A percentile compares a stretch with the other conserved stretches of the same genome.
Evolutionary conservation across 2,797 vertebrate genomes (phyloP).

Genomic region (Muscicapa striata): DNA sequence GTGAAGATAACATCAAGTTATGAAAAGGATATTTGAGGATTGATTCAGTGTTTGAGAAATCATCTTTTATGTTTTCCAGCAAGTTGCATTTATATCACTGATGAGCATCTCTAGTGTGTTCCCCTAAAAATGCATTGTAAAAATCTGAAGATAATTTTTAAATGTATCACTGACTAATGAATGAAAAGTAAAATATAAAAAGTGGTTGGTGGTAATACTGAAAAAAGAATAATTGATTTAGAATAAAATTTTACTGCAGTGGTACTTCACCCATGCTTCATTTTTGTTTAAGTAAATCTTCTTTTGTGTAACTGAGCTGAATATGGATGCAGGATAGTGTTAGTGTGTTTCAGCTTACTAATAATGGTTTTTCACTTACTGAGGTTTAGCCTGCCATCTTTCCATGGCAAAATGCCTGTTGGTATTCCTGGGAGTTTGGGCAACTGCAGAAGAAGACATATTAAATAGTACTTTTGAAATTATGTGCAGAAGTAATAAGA

Average conservation of each 20-base stretch:
- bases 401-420: slow-evolving; percentile 14
- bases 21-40: neutral
- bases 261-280: neutral
- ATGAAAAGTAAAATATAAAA: neutral
- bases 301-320: neutral
- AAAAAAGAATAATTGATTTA: neutral
- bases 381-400: slow-evolving; percentile 13
- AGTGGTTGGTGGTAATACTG: neutral
- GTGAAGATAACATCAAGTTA: neutral
- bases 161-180: neutral
- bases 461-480: slow-evolving; percentile 30
- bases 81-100: neutral
- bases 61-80: neutral
- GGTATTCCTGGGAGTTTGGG: slow-evolving; percentile 23
- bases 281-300: neutral
- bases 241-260: neutral
- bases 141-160: neutral
- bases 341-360: neutral
- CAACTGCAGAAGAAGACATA: neutral
- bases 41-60: neutral
- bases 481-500: slow-evolving; percentile 46
- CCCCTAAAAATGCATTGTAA: neutral
- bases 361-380: neutral
- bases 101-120: neutral
- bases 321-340: neutral